These are phyloP conservation scores for Progne subis DNA, from an alignment of 2,113 vertebrate species.

Conservation along the genomic window DNA sequence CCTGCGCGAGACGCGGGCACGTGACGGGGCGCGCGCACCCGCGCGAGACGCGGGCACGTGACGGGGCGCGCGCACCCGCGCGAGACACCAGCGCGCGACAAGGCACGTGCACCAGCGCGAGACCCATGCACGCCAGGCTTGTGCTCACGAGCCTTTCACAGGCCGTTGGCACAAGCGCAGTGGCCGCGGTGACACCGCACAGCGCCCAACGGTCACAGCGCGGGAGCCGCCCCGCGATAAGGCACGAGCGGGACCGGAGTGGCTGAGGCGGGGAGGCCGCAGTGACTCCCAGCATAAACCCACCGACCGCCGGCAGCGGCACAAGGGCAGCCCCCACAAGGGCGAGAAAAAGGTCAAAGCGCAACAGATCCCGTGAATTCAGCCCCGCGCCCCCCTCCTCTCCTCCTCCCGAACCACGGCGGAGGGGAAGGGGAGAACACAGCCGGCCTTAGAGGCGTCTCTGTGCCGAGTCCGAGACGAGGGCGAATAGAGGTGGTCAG, in stretches of 20 bases:
- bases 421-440: background rate
- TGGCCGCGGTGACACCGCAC: background rate
- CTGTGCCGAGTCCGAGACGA: too few relatives aligned
- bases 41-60: background rate
- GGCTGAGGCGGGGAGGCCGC: background rate
- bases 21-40: too few relatives aligned
- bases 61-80: too few relatives aligned
- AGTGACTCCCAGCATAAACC: fast-evolving
- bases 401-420: fast-evolving
- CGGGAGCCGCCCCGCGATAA: background rate
- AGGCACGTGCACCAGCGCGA: too few relatives aligned
- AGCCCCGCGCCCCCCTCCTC: too few relatives aligned
- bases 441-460: background rate
- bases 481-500: background rate
- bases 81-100: too few relatives aligned
- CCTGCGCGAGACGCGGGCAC: too few relatives aligned
- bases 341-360: background rate
- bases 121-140: too few relatives aligned
- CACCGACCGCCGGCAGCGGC: background rate
- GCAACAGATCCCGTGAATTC: fast-evolving
- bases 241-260: background rate
- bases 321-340: fast-evolving
- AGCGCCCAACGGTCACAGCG: background rate
- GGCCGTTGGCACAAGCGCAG: background rate
- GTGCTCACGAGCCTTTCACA: too few relatives aligned